Evolutionary conservation across 2,888 invertebrate species (phyloP), one percentile per base, ranked within the genome.

Genomic region (Dichetophora obliterata): DNA sequence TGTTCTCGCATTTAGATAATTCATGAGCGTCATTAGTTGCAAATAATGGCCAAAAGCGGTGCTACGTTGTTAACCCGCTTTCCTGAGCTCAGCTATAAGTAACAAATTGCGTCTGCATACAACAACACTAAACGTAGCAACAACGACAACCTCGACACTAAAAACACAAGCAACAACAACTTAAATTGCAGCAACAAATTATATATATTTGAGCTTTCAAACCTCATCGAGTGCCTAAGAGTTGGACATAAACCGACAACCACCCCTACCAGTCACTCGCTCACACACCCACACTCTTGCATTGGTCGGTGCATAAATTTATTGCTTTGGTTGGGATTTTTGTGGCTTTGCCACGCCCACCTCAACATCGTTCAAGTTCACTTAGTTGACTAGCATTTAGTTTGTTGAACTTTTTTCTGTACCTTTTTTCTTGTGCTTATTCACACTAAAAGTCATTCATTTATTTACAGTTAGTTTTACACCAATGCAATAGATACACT

Each of bases 11-110:
- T 83, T 83, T 82, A 81, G 82, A 83, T 83, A 84, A 85, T 85
- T 84, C 84, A 84, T 84, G 84, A 84, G 82, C 77, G 80, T 83
- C 85, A 85, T 85, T 84, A 85, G 84, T 82, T 83, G 82, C 83
- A 83, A 80, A 84, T 84, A 84, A 83, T 84, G 82, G 82, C 80
- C 78, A 78, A 78, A 76, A 65, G 24, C 31, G 52, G n/a, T 27
- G 34, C 54, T 52, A n/a, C 52, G 66, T 50, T 9, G 48, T 63
- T 31, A 52, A 37, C 65, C 54, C 57, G 63, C 24, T 71, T 75
- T 76, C 34, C 59, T 22, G 27, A 27, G 59, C 59, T 59, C 0
- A 31, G 24, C 34, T 6, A 54, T 16, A 24, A 11, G 59, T 22
- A 6, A 8, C 48, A 8, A 6, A 22, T 52, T 19, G 69, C 22